phyloP scores from a whole-genome alignment of 2,797 vertebrate species.

The Poecilia picta region DNA sequence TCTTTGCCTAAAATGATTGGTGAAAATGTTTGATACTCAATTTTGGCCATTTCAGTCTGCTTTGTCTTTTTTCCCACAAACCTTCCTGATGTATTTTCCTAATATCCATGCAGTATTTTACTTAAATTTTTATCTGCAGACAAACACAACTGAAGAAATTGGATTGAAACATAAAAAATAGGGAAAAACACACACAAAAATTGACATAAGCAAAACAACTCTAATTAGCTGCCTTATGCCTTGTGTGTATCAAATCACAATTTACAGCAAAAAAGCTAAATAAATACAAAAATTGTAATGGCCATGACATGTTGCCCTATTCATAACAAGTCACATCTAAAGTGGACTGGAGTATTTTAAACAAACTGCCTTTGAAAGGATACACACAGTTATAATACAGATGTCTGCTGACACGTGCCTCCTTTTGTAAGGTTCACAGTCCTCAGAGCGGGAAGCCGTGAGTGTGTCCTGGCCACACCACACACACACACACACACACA shows the following conservation, averaged over 20 bases:
- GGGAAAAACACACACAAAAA: background rate
- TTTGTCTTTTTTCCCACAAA: background rate
- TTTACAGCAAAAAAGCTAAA: background rate
- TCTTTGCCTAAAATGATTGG: background rate
- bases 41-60: background rate
- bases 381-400: conserved; percentile 44
- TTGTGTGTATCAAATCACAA: background rate
- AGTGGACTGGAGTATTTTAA: background rate
- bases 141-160: background rate
- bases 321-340: background rate
- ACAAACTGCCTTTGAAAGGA: background rate
- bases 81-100: background rate
- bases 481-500: too few relatives aligned
- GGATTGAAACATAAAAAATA: background rate
- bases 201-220: background rate
- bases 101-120: background rate
- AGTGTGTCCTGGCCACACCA: background rate
- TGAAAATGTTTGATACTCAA: background rate
- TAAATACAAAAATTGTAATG: background rate
- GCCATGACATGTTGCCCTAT: background rate
- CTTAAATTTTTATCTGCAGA: background rate
- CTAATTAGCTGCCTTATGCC: background rate
- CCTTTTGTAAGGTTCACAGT: conserved; percentile 21
- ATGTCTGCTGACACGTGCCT: conserved; percentile 34
- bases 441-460: background rate